Evolutionary conservation across 2,113 vertebrate species (phyloP).

Genomic region (Oncorhynchus nerka): DNA sequence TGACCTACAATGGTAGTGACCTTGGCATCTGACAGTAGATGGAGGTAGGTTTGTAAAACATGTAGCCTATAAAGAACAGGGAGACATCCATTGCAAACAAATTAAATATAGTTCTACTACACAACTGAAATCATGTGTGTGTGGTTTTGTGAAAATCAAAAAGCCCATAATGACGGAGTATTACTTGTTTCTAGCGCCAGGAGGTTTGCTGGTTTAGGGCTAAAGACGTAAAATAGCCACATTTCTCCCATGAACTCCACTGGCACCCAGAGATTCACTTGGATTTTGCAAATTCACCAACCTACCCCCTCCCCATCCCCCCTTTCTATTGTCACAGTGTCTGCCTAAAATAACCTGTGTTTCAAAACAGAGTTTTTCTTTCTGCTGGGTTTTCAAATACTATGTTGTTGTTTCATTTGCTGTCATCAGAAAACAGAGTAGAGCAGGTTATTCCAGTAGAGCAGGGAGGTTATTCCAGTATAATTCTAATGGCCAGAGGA

Average conservation of each 20-base stretch:
- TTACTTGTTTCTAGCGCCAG: constrained; percentile 65
- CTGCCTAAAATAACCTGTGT: constrained; percentile 58
- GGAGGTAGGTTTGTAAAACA: background rate
- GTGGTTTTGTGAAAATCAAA: constrained; percentile 66
- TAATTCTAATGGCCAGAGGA: background rate
- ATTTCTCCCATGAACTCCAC: constrained; percentile 62
- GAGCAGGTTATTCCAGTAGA: too few species aligned
- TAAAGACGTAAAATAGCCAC: constrained; percentile 24
- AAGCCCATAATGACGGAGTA: constrained; percentile 65
- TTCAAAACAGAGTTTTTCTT: constrained; percentile 52
- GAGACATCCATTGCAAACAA: background rate
- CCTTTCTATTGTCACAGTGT: constrained; percentile 46
- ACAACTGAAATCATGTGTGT: constrained; percentile 66
- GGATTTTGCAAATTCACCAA: constrained; percentile 55
- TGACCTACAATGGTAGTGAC: background rate
- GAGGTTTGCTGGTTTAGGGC: constrained; percentile 58
- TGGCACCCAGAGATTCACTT: constrained; percentile 53
- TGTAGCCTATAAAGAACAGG: background rate
- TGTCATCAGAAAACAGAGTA: constrained; percentile 26
- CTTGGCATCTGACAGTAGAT: background rate
- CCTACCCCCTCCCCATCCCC: constrained; percentile 32
- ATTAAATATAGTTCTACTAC: constrained; percentile 44
- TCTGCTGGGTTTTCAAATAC: constrained; percentile 53
- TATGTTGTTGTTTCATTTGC: constrained; percentile 42
- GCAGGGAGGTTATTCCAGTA: background rate